Base-by-base conservation (phyloP, 2,113 vertebrate species). In the Tringa solitaria region DNA sequence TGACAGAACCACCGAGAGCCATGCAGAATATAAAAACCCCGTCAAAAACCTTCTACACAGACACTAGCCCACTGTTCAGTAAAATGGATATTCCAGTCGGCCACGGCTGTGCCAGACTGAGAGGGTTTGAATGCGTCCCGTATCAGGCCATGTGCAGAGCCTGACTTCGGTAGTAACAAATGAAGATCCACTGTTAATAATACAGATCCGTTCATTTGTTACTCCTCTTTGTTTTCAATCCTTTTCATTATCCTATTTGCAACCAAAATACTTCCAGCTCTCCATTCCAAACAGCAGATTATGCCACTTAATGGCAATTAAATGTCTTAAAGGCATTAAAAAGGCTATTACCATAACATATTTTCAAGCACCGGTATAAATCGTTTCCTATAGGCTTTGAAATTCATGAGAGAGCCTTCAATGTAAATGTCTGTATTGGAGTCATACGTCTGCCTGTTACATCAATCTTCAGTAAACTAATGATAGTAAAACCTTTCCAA, bases 251-350 rank as follows among this genome's bases (percentile, higher is more conserved):
- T 78, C 39, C 30, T 89, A 57, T 92, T 90, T 89, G 60, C 48
- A 84, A 90, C 43, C 35, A 69, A 87, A 93, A 96, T 89, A 94
- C 64, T 96, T 86, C 76, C 83, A 90, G 60, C 10, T 92, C 79
- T 84, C 76, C 72, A 60, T 74, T 94, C 81, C 43, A 87, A 72
- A 68, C 48, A 80, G 37, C 56, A 90, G 76, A 94, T 35, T 94
- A 87, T 73, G 73, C 76, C 92, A 90, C 65, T 95, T 90, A 92
- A 81, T 56, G 39, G 80, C 80, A 96, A 94, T 93, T 92, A 96
- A 90, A 96, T 78, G 76, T 46, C 83, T 61, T 81, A 79, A 70
- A 90, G 56, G 64, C 61, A 75, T 90, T 95, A 68, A 89, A 95
- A 95, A 83, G 23, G 70, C 39, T 83, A 90, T 96, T 88, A 92